Evolutionary conservation across 2,113 vertebrate species (phyloP).

Genomic region (Chaetodon auriga): DNA sequence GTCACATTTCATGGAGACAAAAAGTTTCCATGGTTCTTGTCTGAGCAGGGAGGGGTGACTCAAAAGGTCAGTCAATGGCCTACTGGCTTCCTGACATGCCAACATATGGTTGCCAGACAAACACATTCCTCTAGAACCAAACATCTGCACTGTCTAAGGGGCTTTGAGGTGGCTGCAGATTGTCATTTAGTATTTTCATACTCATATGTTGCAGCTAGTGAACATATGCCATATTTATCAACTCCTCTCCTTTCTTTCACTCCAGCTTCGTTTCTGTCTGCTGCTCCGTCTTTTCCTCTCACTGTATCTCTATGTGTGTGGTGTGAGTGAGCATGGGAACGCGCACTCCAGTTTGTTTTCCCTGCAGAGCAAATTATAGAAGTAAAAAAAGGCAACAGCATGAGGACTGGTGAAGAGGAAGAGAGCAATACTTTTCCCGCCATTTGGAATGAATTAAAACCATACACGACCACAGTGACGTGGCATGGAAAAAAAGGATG

Average conservation of each 20-base stretch:
- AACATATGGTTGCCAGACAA: conserved; percentile 75
- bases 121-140: conserved; percentile 38
- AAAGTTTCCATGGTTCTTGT: conserved; percentile 34
- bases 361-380: conserved; percentile 2
- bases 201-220: conserved; percentile 68
- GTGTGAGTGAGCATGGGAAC: not conserved
- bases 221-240: conserved; percentile 81
- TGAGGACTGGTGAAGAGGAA: not conserved
- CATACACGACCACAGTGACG: not conserved
- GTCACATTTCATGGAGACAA: conserved; percentile 6
- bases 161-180: conserved; percentile 26
- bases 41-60: not conserved
- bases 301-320: conserved; percentile 6
- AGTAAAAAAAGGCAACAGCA: not conserved
- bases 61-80: conserved; percentile 58
- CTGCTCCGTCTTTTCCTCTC: not conserved
- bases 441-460: conserved; percentile 43
- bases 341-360: conserved; percentile 8
- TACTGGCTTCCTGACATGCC: conserved; percentile 45
- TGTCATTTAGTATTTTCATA: conserved; percentile 73
- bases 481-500: conserved; percentile 46
- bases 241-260: conserved; percentile 12
- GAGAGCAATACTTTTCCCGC: conserved; percentile 23
- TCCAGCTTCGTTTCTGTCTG: conserved; percentile 14
- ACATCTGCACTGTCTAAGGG: not conserved